Percentiles rank a stretch among this genome's conserved stretches.
phyloP scores from a whole-genome alignment of 2,113 vertebrate genomes.

The Anguilla rostrata region DNA sequence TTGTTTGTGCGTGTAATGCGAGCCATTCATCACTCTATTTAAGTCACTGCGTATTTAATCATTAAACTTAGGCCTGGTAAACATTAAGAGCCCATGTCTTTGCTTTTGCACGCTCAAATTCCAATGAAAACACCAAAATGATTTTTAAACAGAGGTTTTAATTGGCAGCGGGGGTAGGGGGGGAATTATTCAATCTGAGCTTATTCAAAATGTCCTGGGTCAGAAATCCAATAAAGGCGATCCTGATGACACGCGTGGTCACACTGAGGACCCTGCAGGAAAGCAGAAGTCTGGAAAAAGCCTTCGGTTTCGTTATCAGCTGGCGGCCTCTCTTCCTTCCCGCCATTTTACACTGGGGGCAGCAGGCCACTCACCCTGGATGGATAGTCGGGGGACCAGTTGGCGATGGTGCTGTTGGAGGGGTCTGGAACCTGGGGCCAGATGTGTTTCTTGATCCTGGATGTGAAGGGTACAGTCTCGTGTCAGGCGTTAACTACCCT shows the following conservation, averaged over 20 bases:
- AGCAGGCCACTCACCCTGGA: conserved; percentile 72
- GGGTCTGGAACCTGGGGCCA: conserved; percentile 95
- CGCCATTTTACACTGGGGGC: not conserved
- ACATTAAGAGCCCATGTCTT: not conserved
- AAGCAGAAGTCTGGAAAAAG: too few species aligned
- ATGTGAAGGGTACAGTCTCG: conserved; percentile 25
- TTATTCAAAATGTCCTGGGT: too few species aligned
- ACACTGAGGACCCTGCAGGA: too few species aligned
- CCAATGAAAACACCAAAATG: not conserved
- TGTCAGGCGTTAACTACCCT: not conserved
- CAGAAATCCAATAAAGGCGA: too few species aligned
- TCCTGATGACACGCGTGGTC: too few species aligned
- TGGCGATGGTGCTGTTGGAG: conserved; percentile 88
- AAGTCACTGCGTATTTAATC: not conserved
- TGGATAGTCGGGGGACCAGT: conserved; percentile 89
- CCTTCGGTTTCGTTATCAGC: too few species aligned
- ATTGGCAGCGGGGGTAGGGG: not conserved
- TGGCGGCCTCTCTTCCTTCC: not conserved
- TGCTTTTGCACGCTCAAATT: not conserved
- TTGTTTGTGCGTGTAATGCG: too few species aligned
- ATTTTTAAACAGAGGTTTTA: not conserved
- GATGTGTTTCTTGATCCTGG: conserved; percentile 86
- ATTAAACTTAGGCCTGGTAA: not conserved
- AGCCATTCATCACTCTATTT: too few species aligned
- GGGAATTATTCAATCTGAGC: too few species aligned